Conservation (phyloP, 1,140 invertebrate genomes). For the Rhyacophila brunnea region DNA sequence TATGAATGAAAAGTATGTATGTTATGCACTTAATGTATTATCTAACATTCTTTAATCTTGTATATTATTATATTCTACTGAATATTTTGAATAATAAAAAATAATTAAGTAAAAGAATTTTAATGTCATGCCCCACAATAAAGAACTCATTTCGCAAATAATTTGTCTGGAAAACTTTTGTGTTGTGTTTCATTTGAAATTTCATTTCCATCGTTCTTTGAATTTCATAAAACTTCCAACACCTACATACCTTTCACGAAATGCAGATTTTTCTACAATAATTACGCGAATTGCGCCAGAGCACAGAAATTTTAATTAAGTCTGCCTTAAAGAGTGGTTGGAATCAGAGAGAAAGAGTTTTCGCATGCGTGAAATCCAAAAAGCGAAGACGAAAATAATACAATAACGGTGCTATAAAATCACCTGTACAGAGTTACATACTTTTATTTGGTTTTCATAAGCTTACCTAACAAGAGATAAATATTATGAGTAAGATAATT, state of each 20-base stretch:
- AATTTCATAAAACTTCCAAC: neutral
- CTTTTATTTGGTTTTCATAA: too few species aligned
- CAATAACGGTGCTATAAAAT: conserved; percentile 13
- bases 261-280: conserved; percentile 18
- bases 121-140: neutral
- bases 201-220: neutral
- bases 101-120: neutral
- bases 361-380: conserved; percentile 31
- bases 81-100: neutral
- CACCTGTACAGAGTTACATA: neutral
- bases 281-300: conserved; percentile 4
- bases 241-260: neutral
- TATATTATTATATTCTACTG: too few species aligned
- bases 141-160: neutral
- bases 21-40: too few species aligned
- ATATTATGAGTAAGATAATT: too few species aligned
- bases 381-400: conserved; percentile 4
- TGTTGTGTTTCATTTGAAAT: neutral
- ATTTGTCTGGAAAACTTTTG: neutral
- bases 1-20: too few species aligned
- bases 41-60: too few species aligned
- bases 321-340: conserved; percentile 27
- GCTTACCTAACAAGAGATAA: too few species aligned
- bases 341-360: conserved; percentile 21
- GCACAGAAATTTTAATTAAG: conserved; percentile 32